A percentile compares a stretch with the other conserved stretches of the same genome.
Conservation (phyloP, 2,888 invertebrate species). For the Physocephala rufipes region DNA sequence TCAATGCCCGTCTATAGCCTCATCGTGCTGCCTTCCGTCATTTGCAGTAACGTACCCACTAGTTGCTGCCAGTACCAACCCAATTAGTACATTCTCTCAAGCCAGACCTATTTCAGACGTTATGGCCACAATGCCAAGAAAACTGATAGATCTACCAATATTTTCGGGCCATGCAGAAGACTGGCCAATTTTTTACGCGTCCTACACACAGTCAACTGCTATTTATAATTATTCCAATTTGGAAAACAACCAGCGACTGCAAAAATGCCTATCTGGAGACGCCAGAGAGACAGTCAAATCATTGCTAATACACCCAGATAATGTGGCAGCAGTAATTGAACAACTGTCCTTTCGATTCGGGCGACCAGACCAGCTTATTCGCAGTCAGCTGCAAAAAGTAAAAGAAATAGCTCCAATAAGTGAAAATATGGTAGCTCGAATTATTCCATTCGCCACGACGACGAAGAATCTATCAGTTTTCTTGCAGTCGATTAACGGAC, state of each 20-base stretch:
- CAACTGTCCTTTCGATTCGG: slow-evolving; percentile 2
- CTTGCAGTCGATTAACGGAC: slow-evolving; percentile 31
- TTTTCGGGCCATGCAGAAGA: slow-evolving; percentile 4
- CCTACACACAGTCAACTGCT: not conserved
- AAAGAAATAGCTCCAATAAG: slow-evolving; percentile 23
- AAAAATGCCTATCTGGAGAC: not conserved
- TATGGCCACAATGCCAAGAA: not conserved
- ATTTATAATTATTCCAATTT: not conserved
- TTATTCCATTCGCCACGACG: slow-evolving; percentile 39
- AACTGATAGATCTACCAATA: not conserved
- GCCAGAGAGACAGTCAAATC: slow-evolving; percentile 5
- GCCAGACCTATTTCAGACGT: not conserved
- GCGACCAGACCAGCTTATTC: not conserved
- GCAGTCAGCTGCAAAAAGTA: slow-evolving; percentile 25
- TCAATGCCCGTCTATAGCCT: not conserved
- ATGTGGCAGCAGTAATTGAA: not conserved
- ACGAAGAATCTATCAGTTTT: slow-evolving; percentile 35
- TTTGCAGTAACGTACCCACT: not conserved
- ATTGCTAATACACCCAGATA: slow-evolving; percentile 6
- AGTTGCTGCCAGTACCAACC: slow-evolving; percentile 5
- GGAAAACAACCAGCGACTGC: slow-evolving; percentile 5
- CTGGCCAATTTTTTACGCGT: not conserved
- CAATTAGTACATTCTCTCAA: too few relatives aligned
- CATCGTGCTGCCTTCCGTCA: not conserved
- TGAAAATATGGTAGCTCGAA: slow-evolving; percentile 17